Conservation (phyloP, 2,888 invertebrate genomes). For the Xanthostigma xanthostigma region DNA sequence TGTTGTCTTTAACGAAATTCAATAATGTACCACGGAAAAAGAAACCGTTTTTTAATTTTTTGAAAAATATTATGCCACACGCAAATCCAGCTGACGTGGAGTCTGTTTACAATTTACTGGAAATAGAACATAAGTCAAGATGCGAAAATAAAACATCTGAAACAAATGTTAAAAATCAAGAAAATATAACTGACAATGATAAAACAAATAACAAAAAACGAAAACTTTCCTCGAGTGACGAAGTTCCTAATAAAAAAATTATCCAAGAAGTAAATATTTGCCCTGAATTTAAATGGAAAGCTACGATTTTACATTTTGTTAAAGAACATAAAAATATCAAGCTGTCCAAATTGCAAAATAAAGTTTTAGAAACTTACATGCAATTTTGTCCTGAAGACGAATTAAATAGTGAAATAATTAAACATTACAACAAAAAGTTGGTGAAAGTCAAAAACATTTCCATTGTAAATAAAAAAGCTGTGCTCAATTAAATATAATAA, state of each 20-base stretch:
- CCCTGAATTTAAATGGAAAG: constrained; percentile 4
- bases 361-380: not conserved
- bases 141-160: too few species aligned
- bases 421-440: too few species aligned
- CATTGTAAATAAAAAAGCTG: too few species aligned
- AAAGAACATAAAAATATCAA: not conserved
- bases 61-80: not conserved
- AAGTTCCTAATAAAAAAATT: not conserved
- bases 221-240: not conserved
- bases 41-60: constrained; percentile 1
- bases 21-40: constrained; percentile 3
- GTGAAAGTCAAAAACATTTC: too few species aligned
- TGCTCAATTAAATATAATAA: too few species aligned
- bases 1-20: not conserved
- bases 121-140: not conserved
- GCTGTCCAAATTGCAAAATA: not conserved
- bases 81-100: not conserved
- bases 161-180: not conserved
- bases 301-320: constrained; percentile 3
- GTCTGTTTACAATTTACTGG: not conserved
- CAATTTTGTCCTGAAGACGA: too few species aligned
- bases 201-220: not conserved
- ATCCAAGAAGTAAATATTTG: not conserved
- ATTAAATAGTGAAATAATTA: too few species aligned
- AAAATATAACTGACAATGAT: not conserved